Base-by-base conservation (phyloP, 2,797 vertebrate species). In the Mionectes olivaceus region DNA sequence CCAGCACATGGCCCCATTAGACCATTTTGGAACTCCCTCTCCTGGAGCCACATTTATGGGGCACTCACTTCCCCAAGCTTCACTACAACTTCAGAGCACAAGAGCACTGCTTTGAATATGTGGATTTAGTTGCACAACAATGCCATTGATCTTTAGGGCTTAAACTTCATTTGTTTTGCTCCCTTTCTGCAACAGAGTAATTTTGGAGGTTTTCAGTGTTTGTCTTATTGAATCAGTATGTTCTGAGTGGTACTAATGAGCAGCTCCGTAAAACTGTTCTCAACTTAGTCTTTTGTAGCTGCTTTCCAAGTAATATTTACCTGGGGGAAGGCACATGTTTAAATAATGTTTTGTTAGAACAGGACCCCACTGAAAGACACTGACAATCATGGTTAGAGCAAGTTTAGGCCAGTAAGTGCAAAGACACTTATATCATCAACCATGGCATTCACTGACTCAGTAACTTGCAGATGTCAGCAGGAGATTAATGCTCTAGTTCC, bases 321-420 rank as follows among this genome's bases (percentile, higher is more conserved):
- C 69, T 85, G 93, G 87, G 85, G 55, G 65, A 95, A 92, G 37
- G 74, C 52, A 76, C 27, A 57, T 37, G 80, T 76, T 87, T 69
- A 70, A 93, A 67, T 82, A 28, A 19, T 39, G 64, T 30, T 85
- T 83, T 83, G 41, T 75, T 91, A 43, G 85, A 95, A 93, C 49
- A 87, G 35, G 52, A 93, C 50, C 33, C 55, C 50, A 53, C 53
- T 71, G 87, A 86, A 92, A 95, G 73, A 76, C 76, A 57, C 47
- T 24, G 44, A 67, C 63, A 89, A 17, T 64, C 75, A 89, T 3
- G 6, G 37, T 23, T 90, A 86, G 27, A 94, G 81, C 92, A 95
- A 96, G 90, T 92, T 91, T 77, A 93, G 82, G 70, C 86, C 67
- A 83, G 90, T 94, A 91, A 84, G 70, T 77, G 69, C 87, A 88